Evolutionary conservation across 2,797 vertebrate species (phyloP), one percentile per base, ranked within the genome.

Genomic region (Telmatherina bonti): DNA sequence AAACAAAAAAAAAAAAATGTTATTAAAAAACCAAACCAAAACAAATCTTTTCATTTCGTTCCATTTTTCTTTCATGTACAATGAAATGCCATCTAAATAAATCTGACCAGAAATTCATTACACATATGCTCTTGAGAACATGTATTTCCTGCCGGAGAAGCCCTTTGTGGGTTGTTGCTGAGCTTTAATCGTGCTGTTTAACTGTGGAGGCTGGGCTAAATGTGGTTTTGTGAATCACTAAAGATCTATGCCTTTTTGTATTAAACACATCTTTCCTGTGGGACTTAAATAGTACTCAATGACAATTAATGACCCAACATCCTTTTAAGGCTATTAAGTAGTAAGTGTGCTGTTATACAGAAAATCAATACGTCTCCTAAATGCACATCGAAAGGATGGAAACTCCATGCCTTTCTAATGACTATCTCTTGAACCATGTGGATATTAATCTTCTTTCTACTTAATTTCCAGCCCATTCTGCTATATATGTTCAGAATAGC

Each of bases 361-460:
- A 68, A 26, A 84, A 87, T 87, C 78, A 61, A 84, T 83, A 76
- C 58, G 7, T 33, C 15, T 58, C 33, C 6, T 35, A 74, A 68
- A 73, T 41, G 18, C 27, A 22, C 20, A 35, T 74, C 61, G 20
- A 59, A n/a, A 67, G 16, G 4, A 71, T 16, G n/a, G 65, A 35
- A 62, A 66, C 60, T 36, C 27, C 30, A 27, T 54, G 70, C 41
- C 2, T 12, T 72, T 72, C 43, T 57, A 64, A 76, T 22, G 62
- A 62, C 35, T 54, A 18, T 62, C 74, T 45, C 30, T 31, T 27
- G 22, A 66, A 61, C 56, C 52, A 13, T 36, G 30, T 22, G 22
- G 26, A 74, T 70, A 62, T 66, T 66, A 71, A 70, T 82, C 67
- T 76, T 69, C 54, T 74, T 53, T 58, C 51, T 43, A 57, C 20